These are phyloP conservation scores for Chironomus tentans DNA, from an alignment of 2,888 invertebrate species.

Conservation along the genomic window DNA sequence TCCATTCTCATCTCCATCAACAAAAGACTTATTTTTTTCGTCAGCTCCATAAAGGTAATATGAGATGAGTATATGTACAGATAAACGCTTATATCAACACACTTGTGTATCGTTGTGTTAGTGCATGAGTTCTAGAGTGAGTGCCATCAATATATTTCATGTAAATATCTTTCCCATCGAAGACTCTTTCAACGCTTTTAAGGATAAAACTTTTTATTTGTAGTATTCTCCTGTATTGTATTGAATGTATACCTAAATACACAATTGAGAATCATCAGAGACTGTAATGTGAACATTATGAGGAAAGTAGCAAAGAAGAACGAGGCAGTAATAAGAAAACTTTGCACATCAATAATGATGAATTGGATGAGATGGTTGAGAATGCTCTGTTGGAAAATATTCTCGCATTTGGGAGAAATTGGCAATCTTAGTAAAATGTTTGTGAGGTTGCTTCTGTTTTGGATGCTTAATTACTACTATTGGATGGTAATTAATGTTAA, in stretches of 20 bases:
- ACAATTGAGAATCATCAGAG: constrained; percentile 5
- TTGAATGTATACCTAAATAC: neutral
- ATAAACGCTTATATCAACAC: neutral
- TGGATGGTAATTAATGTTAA: too few relatives aligned
- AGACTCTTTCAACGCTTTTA: neutral
- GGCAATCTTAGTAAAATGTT: too few relatives aligned
- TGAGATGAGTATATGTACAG: neutral
- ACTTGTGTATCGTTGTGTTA: neutral
- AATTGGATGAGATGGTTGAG: neutral
- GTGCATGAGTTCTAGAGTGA: neutral
- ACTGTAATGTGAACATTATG: neutral
- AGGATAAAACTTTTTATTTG: constrained; percentile 5
- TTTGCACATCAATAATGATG: neutral
- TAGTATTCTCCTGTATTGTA: neutral
- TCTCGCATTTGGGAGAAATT: too few relatives aligned
- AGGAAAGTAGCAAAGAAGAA: neutral
- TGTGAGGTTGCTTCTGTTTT: too few relatives aligned
- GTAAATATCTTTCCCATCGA: constrained; percentile 9
- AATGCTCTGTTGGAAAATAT: too few relatives aligned
- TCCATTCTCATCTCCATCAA: too few relatives aligned
- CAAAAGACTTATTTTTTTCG: neutral
- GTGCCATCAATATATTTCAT: constrained; percentile 20
- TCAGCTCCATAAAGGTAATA: neutral
- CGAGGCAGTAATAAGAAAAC: neutral
- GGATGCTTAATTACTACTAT: too few relatives aligned